Conservation (phyloP, 2,888 invertebrate genomes). For the Germaria angustata region DNA sequence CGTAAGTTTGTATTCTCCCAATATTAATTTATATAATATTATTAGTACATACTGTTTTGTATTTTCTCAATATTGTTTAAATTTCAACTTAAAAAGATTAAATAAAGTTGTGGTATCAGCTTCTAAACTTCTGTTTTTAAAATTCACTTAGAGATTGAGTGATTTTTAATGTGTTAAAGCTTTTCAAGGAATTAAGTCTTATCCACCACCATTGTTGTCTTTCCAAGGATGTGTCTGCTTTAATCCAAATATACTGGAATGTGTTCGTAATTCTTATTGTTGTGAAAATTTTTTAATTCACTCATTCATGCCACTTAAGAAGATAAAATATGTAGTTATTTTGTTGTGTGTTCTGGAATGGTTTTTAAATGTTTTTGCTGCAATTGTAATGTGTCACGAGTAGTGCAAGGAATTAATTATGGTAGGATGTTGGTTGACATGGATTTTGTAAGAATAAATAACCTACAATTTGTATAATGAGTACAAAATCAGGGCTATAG, state of each 20-base stretch:
- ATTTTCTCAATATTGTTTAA: too few species aligned
- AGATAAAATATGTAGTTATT: constrained; percentile 16
- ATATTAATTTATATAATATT: too few species aligned
- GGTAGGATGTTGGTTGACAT: constrained; percentile 3
- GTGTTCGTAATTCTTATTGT: constrained; percentile 13
- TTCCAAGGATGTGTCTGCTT: background rate
- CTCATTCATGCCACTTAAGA: constrained; percentile 17
- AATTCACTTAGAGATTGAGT: background rate
- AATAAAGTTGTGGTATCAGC: background rate
- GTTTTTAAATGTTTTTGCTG: background rate
- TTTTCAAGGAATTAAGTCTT: background rate
- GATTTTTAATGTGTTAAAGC: background rate
- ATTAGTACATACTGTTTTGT: too few species aligned
- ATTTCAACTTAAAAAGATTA: too few species aligned
- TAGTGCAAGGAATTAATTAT: constrained; percentile 39
- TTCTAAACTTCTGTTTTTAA: background rate
- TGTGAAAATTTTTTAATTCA: constrained; percentile 22
- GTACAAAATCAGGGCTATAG: constrained; percentile 35
- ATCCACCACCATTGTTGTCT: background rate
- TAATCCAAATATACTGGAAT: constrained; percentile 16
- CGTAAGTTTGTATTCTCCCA: too few species aligned
- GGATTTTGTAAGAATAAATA: constrained; percentile 35
- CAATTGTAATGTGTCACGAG: background rate
- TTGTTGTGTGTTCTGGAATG: background rate
- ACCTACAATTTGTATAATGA: constrained; percentile 29